A percentile compares a stretch with the other conserved stretches of the same genome.
Evolutionary conservation across 2,888 invertebrate genomes (phyloP).

Genomic region (Ceramica pisi): DNA sequence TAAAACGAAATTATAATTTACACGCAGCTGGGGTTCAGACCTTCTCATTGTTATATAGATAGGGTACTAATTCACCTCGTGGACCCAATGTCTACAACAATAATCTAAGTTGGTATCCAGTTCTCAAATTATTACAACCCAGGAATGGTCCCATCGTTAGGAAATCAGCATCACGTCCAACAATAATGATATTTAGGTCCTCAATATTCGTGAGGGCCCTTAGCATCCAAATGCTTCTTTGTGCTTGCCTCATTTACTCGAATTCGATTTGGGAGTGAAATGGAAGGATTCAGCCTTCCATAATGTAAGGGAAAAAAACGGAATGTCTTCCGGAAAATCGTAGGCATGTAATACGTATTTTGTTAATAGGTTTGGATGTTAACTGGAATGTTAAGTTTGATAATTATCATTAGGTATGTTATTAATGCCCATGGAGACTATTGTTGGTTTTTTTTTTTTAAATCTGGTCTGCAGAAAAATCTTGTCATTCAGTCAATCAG

Average conservation of each 20-base stretch:
- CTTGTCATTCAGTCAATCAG: no score
- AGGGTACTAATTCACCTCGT: not conserved
- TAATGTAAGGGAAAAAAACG: conserved; percentile 24
- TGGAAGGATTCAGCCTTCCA: conserved; percentile 9
- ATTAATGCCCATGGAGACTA: not conserved
- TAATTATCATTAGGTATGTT: conserved; percentile 5
- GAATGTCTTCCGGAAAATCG: conserved; percentile 2
- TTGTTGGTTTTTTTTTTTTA: not conserved
- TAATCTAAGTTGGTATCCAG: not conserved
- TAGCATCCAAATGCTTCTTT: conserved; percentile 52
- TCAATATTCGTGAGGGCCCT: conserved; percentile 41
- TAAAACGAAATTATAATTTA: not conserved
- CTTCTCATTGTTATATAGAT: not conserved
- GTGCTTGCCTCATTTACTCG: conserved; percentile 37
- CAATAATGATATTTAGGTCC: conserved; percentile 37
- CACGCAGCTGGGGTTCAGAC: not conserved
- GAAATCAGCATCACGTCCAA: conserved; percentile 39
- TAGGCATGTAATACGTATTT: not conserved
- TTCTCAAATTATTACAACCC: not conserved
- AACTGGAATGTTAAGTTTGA: conserved; percentile 4
- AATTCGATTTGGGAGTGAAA: conserved; percentile 44
- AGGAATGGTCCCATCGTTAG: conserved; percentile 3
- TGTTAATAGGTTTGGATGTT: not conserved
- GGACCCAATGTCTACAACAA: not conserved
- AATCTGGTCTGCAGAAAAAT: not conserved